These are phyloP conservation scores for Girardia tigrina DNA, from an alignment of 2,888 invertebrate species.

Conservation along the genomic window DNA sequence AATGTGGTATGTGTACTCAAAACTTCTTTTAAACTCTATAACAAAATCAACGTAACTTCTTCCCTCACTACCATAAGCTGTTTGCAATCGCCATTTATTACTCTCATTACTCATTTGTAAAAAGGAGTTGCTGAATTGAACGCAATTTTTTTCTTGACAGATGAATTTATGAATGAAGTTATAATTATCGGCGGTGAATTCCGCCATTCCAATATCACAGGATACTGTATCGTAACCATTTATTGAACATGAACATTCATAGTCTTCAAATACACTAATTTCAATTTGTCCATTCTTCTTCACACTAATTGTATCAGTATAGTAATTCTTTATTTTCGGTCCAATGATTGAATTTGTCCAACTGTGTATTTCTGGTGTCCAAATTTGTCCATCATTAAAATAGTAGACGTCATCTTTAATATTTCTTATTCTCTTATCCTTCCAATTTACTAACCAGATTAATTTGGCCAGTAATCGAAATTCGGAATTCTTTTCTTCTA, in stretches of 20 bases:
- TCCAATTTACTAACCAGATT: background rate
- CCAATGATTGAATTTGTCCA: background rate
- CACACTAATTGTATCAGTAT: background rate
- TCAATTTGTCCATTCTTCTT: background rate
- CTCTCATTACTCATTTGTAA: slow-evolving; percentile 2
- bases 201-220: background rate
- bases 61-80: background rate
- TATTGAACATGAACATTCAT: background rate
- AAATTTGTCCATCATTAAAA: background rate
- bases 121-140: background rate
- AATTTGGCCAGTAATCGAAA: background rate
- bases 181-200: background rate
- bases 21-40: background rate
- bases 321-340: background rate
- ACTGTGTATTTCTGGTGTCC: background rate
- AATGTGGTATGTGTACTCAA: background rate
- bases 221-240: background rate
- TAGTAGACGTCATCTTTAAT: slow-evolving; percentile 6
- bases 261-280: slow-evolving; percentile 18
- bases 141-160: background rate
- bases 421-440: background rate
- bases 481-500: background rate
- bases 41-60: background rate
- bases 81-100: background rate
- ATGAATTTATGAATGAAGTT: background rate